Conservation (phyloP, 2,888 invertebrate genomes). For the Acanthosepion esculentum region DNA sequence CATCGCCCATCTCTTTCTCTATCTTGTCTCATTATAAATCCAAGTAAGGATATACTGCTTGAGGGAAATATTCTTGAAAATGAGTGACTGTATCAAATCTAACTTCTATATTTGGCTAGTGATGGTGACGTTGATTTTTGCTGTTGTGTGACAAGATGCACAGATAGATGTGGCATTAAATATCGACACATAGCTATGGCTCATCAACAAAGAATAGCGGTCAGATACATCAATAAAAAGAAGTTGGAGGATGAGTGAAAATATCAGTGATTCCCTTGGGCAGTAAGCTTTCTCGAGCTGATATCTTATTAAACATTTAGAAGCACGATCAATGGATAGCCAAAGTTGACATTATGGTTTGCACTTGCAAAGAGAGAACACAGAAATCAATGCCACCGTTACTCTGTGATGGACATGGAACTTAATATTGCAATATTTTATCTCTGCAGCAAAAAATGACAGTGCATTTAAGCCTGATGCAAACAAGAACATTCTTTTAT, state of each 20-base stretch:
- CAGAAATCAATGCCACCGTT: background rate
- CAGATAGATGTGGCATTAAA: too few species aligned
- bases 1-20: too few species aligned
- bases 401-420: too few species aligned
- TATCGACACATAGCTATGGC: background rate
- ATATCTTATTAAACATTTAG: slow-evolving; percentile 17
- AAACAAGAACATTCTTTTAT: too few species aligned
- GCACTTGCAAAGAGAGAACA: background rate
- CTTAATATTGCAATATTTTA: too few species aligned
- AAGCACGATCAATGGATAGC: background rate
- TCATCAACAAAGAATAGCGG: background rate
- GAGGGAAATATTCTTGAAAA: too few species aligned
- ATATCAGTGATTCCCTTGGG: background rate
- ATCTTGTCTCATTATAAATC: too few species aligned
- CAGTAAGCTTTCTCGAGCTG: background rate
- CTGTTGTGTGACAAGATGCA: background rate
- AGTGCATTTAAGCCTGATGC: too few species aligned
- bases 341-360: background rate
- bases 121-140: background rate
- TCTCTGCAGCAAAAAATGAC: too few species aligned
- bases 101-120: too few species aligned
- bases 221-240: slow-evolving; percentile 20
- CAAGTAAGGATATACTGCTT: too few species aligned
- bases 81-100: too few species aligned
- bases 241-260: background rate